phyloP scores from a whole-genome alignment of 2,888 invertebrate genomes.

The Mactromeris polynyma region DNA sequence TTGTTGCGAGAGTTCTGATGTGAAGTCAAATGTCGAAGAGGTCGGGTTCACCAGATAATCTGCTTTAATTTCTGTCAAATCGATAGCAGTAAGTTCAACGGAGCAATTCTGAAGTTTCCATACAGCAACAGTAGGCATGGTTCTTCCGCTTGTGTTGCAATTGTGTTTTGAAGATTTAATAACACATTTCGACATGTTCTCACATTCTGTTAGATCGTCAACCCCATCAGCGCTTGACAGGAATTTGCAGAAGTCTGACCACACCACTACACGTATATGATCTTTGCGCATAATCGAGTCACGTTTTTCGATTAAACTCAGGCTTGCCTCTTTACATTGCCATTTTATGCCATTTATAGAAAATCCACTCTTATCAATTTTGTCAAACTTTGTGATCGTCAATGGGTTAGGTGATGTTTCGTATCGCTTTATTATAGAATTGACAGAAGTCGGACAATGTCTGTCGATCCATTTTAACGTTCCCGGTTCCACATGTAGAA shows the following conservation, averaged over 20 bases:
- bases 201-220: slow-evolving; percentile 33
- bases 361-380: slow-evolving; percentile 35
- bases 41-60: slow-evolving; percentile 40
- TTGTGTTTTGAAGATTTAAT: background rate
- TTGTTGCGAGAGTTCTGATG: background rate
- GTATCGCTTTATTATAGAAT: slow-evolving; percentile 40
- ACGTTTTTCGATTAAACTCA: slow-evolving; percentile 10
- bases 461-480: slow-evolving; percentile 31
- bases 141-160: too few relatives aligned
- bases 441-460: slow-evolving; percentile 13
- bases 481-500: slow-evolving; percentile 39
- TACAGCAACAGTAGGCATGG: background rate
- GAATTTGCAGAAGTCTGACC: slow-evolving; percentile 33
- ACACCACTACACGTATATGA: background rate
- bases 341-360: slow-evolving; percentile 48
- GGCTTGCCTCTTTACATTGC: slow-evolving; percentile 43
- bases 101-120: background rate
- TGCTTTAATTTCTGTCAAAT: slow-evolving; percentile 16
- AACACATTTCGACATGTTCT: slow-evolving; percentile 43
- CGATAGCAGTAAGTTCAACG: background rate
- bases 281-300: slow-evolving; percentile 41
- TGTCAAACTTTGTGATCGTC: slow-evolving; percentile 9
- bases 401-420: background rate
- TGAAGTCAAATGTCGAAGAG: background rate
- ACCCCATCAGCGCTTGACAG: slow-evolving; percentile 33